phyloP scores from a whole-genome alignment of 2,113 vertebrate species.

The Mungos mungo region DNA sequence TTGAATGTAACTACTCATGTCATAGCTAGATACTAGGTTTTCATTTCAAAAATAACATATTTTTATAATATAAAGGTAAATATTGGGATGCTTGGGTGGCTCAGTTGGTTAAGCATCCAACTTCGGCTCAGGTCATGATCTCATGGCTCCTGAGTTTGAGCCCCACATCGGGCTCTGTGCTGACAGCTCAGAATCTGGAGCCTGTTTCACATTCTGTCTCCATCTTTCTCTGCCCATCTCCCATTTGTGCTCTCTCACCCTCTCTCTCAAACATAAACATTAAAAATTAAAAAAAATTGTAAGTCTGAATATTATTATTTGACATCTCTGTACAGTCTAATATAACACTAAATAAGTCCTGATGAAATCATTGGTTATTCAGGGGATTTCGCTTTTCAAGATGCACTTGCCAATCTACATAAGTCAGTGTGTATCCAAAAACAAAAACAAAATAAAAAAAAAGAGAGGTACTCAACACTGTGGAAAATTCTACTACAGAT shows the following conservation, averaged over 20 bases:
- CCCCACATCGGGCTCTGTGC: no score
- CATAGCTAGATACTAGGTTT: not conserved
- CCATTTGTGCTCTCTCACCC: no score
- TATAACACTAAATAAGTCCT: not conserved
- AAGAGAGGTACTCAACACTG: not conserved
- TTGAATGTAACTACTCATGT: not conserved
- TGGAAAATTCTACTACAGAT: not conserved
- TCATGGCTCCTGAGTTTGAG: no score
- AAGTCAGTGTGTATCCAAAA: not conserved
- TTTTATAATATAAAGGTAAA: not conserved
- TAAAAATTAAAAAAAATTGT: no score
- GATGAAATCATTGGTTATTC: not conserved
- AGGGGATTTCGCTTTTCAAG: not conserved
- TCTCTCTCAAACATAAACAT: no score
- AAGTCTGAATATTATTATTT: not conserved
- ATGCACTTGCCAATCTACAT: not conserved
- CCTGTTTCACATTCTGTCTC: no score
- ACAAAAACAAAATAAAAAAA: not conserved
- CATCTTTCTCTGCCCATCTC: no score
- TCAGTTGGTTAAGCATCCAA: no score
- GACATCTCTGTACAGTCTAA: not conserved
- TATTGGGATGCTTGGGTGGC: not conserved
- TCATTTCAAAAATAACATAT: not conserved
- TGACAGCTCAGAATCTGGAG: no score
- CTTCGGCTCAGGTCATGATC: no score